Percentiles rank a stretch among this genome's conserved stretches.
Conservation (phyloP, 2,113 vertebrate species). For the Pterocles orientalis region DNA sequence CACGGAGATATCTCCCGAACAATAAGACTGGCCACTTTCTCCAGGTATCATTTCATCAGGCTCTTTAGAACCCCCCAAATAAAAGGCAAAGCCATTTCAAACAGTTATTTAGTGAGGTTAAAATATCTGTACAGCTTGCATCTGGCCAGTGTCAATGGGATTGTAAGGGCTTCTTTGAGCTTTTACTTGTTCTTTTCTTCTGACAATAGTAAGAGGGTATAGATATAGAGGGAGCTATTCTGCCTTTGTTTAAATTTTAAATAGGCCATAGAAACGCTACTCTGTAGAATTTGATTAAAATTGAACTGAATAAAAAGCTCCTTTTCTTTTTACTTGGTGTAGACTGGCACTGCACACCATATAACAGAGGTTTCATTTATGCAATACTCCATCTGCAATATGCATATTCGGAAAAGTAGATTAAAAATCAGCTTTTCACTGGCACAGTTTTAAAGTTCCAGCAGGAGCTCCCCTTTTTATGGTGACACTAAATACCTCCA, state of each 20-base stretch:
- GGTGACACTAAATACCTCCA: neutral
- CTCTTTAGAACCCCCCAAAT: constrained; percentile 55
- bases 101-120: constrained; percentile 54
- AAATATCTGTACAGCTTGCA: constrained; percentile 69
- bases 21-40: constrained; percentile 63
- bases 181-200: constrained; percentile 64
- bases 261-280: constrained; percentile 59
- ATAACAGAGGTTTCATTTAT: neutral
- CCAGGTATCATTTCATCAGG: constrained; percentile 73
- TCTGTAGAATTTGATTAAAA: constrained; percentile 75
- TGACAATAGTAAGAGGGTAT: constrained; percentile 41
- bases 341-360: neutral
- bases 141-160: constrained; percentile 60
- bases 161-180: constrained; percentile 49
- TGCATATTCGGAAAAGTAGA: neutral
- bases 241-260: constrained; percentile 70
- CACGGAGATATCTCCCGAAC: constrained; percentile 27
- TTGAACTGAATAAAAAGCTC: constrained; percentile 13
- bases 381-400: neutral
- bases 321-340: neutral
- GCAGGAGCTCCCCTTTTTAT: neutral
- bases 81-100: constrained; percentile 64
- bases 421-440: neutral
- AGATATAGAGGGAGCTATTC: constrained; percentile 52
- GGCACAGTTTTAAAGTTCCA: neutral